Conservation (phyloP, 2,113 vertebrate species). For the Tragelaphus buxtoni region DNA sequence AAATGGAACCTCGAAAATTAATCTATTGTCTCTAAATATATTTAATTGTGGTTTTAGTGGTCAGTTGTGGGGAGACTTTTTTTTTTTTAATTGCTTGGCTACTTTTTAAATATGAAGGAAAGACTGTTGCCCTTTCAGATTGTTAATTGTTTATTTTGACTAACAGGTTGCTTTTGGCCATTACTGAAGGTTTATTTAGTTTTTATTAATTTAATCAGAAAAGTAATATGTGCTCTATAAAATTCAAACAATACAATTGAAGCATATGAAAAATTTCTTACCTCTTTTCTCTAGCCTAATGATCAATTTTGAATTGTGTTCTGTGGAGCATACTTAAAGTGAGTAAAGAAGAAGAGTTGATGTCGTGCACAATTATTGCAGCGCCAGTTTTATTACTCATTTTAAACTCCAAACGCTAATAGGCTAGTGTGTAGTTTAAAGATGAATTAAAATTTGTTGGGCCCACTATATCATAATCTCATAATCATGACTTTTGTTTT, state of each 20-base stretch:
- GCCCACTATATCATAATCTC: not conserved
- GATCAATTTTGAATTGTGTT: not conserved
- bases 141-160: not conserved
- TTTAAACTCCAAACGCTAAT: not conserved
- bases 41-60: not conserved
- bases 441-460: not conserved
- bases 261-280: not conserved
- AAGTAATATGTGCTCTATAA: not conserved
- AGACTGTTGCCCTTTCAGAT: not conserved
- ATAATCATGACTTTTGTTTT: not conserved
- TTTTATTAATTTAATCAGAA: not conserved
- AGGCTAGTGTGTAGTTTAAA: not conserved
- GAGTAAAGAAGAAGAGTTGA: not conserved
- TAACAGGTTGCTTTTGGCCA: not conserved
- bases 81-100: not conserved
- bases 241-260: not conserved
- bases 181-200: not conserved
- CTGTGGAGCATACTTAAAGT: not conserved
- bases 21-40: not conserved
- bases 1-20: not conserved
- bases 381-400: not conserved
- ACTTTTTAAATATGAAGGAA: not conserved
- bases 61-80: not conserved
- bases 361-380: not conserved
- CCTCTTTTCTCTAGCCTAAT: not conserved